phyloP scores from a whole-genome alignment of 2,888 invertebrate genomes.

The Danaus chrysippus region DNA sequence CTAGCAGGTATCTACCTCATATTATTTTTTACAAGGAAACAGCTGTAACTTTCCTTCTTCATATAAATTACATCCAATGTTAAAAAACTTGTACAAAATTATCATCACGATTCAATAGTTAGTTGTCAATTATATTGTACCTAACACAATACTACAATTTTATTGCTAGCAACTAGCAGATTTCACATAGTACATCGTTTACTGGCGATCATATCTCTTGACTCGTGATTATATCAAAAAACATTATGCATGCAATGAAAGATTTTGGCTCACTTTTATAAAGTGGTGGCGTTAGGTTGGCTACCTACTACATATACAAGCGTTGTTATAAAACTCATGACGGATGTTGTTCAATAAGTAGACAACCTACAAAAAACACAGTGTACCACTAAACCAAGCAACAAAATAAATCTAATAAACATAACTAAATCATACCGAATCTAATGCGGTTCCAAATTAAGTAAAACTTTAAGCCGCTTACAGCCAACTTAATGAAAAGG shows the following conservation, averaged over 20 bases:
- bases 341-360: conserved; percentile 1
- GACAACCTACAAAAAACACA: conserved; percentile 19
- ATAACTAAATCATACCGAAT: conserved; percentile 57
- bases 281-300: conserved; percentile 41
- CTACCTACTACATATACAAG: conserved; percentile 14
- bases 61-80: conserved; percentile 36
- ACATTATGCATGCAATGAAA: conserved; percentile 32
- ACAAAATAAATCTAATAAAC: conserved; percentile 61
- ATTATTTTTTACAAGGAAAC: conserved; percentile 24
- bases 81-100: conserved; percentile 69
- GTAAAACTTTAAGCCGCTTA: conserved; percentile 64
- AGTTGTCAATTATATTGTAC: conserved; percentile 71
- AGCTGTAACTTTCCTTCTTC: conserved; percentile 19
- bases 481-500: conserved; percentile 45
- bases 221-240: conserved; percentile 53
- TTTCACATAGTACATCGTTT: conserved; percentile 56
- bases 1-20: conserved; percentile 17
- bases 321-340: background rate
- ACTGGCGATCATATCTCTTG: conserved; percentile 55
- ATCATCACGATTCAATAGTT: conserved; percentile 31
- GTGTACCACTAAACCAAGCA: conserved; percentile 33
- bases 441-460: conserved; percentile 60
- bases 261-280: conserved; percentile 45
- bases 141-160: conserved; percentile 75
- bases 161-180: conserved; percentile 76